Conservation (phyloP, 2,888 invertebrate species). For the Tribolium freemani region DNA sequence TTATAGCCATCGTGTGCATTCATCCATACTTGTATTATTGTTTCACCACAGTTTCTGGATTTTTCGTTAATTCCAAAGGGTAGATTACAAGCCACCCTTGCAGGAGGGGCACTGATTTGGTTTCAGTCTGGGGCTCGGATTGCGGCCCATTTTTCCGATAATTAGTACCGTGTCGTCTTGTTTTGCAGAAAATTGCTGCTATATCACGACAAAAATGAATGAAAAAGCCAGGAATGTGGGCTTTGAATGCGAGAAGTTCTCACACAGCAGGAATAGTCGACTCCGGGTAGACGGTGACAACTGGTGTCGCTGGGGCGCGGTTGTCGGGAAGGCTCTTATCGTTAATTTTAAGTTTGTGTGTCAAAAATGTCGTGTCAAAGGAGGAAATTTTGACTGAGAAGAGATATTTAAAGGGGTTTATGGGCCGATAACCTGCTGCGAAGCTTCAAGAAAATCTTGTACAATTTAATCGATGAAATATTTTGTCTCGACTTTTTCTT, state of each 20-base stretch:
- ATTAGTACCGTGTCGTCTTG: neutral
- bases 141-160: neutral
- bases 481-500: neutral
- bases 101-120: neutral
- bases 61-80: neutral
- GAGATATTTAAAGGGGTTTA: neutral
- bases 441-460: neutral
- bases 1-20: constrained; percentile 59
- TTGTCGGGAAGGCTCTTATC: neutral
- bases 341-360: neutral
- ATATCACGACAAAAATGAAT: neutral
- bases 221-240: constrained; percentile 26
- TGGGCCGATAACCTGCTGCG: neutral
- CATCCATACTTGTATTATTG: constrained; percentile 34
- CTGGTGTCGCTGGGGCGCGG: no score
- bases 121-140: neutral
- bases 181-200: neutral
- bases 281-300: neutral
- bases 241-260: constrained; percentile 8
- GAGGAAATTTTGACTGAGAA: neutral
- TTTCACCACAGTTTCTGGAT: constrained; percentile 16
- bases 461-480: neutral
- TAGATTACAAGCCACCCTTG: neutral
- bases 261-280: constrained; percentile 6
- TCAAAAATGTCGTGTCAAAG: neutral